Conservation (phyloP, 2,888 invertebrate species). For the Latheticus oryzae region DNA sequence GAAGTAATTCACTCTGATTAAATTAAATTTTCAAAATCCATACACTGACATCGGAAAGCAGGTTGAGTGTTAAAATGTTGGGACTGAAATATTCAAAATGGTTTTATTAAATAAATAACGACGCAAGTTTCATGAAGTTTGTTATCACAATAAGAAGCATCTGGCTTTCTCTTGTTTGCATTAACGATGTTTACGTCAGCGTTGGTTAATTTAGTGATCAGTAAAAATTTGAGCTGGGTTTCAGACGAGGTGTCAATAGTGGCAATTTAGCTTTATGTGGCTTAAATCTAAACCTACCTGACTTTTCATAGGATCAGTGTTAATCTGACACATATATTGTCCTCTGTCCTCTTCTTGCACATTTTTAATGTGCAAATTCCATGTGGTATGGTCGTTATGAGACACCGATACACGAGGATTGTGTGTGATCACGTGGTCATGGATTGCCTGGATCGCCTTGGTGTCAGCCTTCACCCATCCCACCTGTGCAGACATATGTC, state of each 20-base stretch:
- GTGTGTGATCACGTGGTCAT: constrained; percentile 92
- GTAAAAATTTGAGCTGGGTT: constrained; percentile 14
- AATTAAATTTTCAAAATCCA: constrained; percentile 20
- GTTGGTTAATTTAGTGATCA: constrained; percentile 24
- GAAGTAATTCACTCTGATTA: constrained; percentile 18
- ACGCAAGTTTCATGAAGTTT: constrained; percentile 36
- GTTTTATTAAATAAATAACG: constrained; percentile 37
- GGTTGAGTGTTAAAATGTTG: constrained; percentile 20
- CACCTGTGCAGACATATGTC: constrained; percentile 71
- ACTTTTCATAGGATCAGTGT: constrained; percentile 94
- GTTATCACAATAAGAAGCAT: constrained; percentile 39
- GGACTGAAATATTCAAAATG: constrained; percentile 32
- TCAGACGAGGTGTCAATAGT: constrained; percentile 17
- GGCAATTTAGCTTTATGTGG: constrained; percentile 4
- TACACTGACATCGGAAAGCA: constrained; percentile 6
- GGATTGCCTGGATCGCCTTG: constrained; percentile 92
- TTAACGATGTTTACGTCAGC: constrained; percentile 32
- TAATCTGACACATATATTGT: constrained; percentile 94
- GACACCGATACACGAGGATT: constrained; percentile 88
- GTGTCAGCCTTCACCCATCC: constrained; percentile 95
- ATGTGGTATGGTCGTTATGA: constrained; percentile 86
- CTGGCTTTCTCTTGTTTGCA: constrained; percentile 33
- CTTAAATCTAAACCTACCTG: constrained; percentile 72
- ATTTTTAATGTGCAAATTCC: constrained; percentile 90
- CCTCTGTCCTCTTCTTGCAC: constrained; percentile 90